Base-by-base conservation (phyloP, 2,113 vertebrate species). In the Heterocephalus glaber region DNA sequence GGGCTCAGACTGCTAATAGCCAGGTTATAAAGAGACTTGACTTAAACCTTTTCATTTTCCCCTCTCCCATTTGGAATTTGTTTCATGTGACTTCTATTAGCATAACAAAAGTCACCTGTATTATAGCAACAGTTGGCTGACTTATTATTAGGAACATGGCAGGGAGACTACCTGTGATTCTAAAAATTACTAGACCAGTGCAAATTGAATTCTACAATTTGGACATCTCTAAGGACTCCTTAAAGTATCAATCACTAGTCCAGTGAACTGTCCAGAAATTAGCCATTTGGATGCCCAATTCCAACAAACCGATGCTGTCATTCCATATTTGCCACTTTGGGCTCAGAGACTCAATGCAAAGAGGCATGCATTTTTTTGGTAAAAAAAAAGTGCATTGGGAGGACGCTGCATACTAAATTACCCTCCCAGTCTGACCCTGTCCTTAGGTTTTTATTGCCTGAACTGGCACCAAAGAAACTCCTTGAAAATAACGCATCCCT, bases 401-500 rank as follows among this genome's bases (percentile, higher is more conserved):
- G 95, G 95, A 88, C 85, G 10, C 85, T 96, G 60, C 82, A 70
- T 89, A 83, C 88, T 90, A 60, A 90, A 0, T 0, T 88, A 96
- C 90, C 98, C 89, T 97, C 96, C 52, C 49, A 84, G 74, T 52
- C 79, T 97, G 44, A 65, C 97, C 90, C 66, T 79, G 60, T 95
- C 97, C 97, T 96, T 94, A 92, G 94, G 47, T 81, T 81, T 14
- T 0, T 96, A 97, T 97, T 95, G 94, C 96, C 92, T 95, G 68
- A 97, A 97, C 41, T 96, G 96, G 96, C 95, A 98, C 97, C 96
- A 96, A 95, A 97, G 95, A 94, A 97, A 96, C 96, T 98, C 80
- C 92, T 98, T 96, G 97, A 98, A 98, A 98, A 97, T 92, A 98
- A 91, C 97, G 93, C 94, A 92, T 97, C 97, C 87, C 97, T 98